Percentiles rank a stretch among this genome's conserved stretches.
Evolutionary conservation across 2,113 vertebrate species (phyloP).

Genomic region (Sylvicapra grimmia): DNA sequence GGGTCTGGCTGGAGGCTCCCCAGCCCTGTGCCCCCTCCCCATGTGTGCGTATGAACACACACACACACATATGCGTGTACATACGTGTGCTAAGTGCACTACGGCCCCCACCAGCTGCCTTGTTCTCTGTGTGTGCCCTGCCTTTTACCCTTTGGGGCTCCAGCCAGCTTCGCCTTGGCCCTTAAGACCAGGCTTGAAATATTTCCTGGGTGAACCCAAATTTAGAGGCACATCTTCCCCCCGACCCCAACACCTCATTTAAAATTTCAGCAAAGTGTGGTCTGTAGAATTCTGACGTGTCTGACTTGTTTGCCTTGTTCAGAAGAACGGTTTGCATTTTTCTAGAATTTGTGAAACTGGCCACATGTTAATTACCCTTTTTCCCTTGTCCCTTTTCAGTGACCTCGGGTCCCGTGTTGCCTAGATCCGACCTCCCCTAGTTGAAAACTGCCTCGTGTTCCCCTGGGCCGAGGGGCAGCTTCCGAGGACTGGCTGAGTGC

Average conservation of each 20-base stretch:
- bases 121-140: not conserved
- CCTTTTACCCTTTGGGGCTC: not conserved
- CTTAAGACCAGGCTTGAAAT: too few species aligned
- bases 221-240: accelerated
- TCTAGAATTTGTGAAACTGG: not conserved
- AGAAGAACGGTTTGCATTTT: not conserved
- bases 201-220: accelerated
- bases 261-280: too few species aligned
- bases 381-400: not conserved
- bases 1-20: not conserved
- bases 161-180: not conserved
- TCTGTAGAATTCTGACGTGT: accelerated
- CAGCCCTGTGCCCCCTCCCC: not conserved
- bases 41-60: accelerated
- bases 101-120: not conserved
- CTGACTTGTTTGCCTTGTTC: accelerated
- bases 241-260: accelerated
- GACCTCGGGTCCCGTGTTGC: not conserved
- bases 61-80: accelerated
- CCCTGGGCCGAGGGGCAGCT: accelerated
- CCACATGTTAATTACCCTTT: not conserved
- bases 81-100: accelerated
- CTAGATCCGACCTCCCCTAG: accelerated
- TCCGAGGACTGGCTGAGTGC: not conserved
- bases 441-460: accelerated